Base-by-base conservation (phyloP, 2,797 vertebrate species). In the Argya squamiceps region DNA sequence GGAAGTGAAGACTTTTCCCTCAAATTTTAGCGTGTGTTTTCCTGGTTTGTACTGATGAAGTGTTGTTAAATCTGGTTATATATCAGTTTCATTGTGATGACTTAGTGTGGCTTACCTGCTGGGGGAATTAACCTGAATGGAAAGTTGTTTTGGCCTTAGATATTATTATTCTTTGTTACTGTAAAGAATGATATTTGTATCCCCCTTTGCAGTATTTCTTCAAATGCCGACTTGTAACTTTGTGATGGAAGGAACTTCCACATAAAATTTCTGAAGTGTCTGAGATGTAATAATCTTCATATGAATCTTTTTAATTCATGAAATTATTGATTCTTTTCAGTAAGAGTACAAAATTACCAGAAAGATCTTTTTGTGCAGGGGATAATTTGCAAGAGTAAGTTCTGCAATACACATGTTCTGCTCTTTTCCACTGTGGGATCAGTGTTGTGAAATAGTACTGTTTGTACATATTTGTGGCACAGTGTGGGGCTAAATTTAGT, bases 401-500 rank as follows among this genome's bases (percentile, higher is more conserved):
- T 83, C 68, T 85, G 43, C 36, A 64, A 17, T 65, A n/a, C 1
- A 1, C 50, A 5, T 24, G 7, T 29, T 77, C 24, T 76, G 22
- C 39, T 79, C 19, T 82, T 60, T 84, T 52, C 55, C 37, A 60
- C 55, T 36, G 32, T 74, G 84, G 58, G 56, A 34, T 67, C 15
- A 18, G 3, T 39, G 15, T 86, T 95, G 84, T 78, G 94, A 93
- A 95, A 94, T 91, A 30, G 24, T 68, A 11, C n/a, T 74, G 64
- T 83, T 85, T 49, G 49, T 74, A 32, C 60, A 43, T 88, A 71
- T 53, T 89, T 91, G 82, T 93, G 71, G 68, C 44, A 63, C 62
- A 47, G 53, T 41, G 17, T 91, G 44, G 80, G 69, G 37, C 60
- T 95, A 83, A 91, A 91, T 88, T 87, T 91, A 91, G 60, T 92